Evolutionary conservation across 2,888 invertebrate species (phyloP).

Genomic region (Morpho achilles): DNA sequence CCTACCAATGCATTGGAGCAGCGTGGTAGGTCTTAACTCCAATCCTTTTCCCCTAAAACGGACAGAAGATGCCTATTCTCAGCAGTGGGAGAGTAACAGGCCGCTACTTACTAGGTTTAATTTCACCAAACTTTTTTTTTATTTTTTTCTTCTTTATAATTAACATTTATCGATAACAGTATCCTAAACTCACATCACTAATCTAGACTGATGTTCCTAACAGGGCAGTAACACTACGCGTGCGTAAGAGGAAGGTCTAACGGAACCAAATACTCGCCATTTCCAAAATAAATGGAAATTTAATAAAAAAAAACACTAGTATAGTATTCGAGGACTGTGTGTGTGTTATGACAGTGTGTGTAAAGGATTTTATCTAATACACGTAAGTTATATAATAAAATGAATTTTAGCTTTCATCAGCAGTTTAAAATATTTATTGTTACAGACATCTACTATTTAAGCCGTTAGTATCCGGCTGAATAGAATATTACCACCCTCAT

Average conservation of each 20-base stretch:
- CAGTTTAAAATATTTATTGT: too few species aligned
- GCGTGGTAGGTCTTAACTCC: too few species aligned
- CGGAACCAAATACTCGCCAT: background rate
- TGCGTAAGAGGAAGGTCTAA: constrained; percentile 1
- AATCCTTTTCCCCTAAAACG: too few species aligned
- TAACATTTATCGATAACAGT: background rate
- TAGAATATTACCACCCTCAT: too few species aligned
- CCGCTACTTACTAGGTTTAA: too few species aligned
- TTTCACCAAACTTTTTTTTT: too few species aligned
- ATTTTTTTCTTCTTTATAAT: background rate
- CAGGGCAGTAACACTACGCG: constrained; percentile 5
- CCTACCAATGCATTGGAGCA: too few species aligned
- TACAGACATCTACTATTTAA: too few species aligned
- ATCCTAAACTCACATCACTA: constrained; percentile 6
- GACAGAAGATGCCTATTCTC: too few species aligned
- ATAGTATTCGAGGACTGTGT: background rate
- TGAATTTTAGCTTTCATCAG: too few species aligned
- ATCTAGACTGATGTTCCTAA: background rate
- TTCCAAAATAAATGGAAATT: background rate
- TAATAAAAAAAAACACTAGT: background rate
- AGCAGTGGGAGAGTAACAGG: too few species aligned
- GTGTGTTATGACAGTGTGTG: background rate
- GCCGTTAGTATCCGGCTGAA: too few species aligned
- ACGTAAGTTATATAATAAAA: constrained; percentile 9
- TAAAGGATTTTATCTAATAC: background rate